These are phyloP conservation scores for Gadus chalcogrammus DNA, from an alignment of 2,113 vertebrate species.

Conservation along the genomic window DNA sequence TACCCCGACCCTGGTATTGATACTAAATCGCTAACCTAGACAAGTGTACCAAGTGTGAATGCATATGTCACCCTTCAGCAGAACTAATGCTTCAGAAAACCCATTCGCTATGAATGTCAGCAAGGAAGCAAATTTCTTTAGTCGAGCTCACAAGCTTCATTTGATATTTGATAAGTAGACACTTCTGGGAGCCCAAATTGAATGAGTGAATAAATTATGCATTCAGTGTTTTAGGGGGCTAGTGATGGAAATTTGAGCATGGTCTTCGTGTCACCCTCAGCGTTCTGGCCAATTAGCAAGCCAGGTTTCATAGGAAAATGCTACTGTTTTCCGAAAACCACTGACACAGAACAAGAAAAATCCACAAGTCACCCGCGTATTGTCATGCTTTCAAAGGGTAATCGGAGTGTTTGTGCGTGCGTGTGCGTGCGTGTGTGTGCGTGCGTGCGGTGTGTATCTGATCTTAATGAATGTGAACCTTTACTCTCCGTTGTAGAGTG, in stretches of 20 bases:
- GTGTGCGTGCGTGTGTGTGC: constrained; percentile 20
- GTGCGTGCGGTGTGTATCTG: not conserved
- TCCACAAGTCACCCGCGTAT: constrained; percentile 18
- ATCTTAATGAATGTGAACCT: no score
- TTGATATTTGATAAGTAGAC: no score
- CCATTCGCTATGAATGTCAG: no score
- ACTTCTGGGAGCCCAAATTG: no score
- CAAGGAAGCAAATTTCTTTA: no score
- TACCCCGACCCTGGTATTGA: no score
- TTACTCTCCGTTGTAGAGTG: no score
- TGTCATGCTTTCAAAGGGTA: constrained; percentile 30
- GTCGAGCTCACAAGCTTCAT: no score
- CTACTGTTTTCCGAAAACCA: constrained; percentile 32
- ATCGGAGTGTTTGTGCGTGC: constrained; percentile 26
- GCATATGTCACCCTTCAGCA: not conserved
- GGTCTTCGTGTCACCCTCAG: constrained; percentile 27
- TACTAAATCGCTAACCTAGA: no score
- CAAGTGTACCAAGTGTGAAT: no score
- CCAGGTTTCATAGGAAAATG: constrained; percentile 36
- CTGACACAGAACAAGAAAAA: constrained; percentile 45
- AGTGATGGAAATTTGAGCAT: not conserved
- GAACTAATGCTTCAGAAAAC: constrained; percentile 6
- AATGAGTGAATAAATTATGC: no score
- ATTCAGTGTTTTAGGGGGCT: no score
- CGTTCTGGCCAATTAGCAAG: constrained; percentile 56